Conservation (phyloP, 2,888 invertebrate species). For the Notocelia uddmanniana region DNA sequence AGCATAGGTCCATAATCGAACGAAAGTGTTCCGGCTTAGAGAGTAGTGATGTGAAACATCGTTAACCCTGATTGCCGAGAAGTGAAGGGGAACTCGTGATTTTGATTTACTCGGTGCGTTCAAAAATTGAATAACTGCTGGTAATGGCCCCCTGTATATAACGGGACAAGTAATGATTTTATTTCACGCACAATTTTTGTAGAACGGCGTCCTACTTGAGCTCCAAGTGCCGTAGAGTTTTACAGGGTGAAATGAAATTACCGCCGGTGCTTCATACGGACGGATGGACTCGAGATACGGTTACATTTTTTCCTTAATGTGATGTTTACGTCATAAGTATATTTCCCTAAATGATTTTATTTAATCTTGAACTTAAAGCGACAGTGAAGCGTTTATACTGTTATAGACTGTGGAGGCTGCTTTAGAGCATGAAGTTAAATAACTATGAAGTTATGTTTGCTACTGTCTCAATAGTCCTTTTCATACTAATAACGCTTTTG, state of each 20-base stretch:
- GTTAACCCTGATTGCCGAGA: constrained; percentile 56
- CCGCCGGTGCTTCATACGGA: constrained; percentile 19
- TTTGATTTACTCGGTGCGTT: constrained; percentile 46
- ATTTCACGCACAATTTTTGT: constrained; percentile 47
- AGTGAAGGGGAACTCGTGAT: constrained; percentile 52
- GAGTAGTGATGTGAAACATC: constrained; percentile 49
- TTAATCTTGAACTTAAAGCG: neutral
- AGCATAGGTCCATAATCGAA: constrained; percentile 38
- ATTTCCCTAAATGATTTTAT: neutral
- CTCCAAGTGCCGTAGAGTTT: constrained; percentile 20
- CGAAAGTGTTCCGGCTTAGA: constrained; percentile 21
- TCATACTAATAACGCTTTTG: neutral
- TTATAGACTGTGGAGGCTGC: no score
- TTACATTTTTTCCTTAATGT: constrained; percentile 22
- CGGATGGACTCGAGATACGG: constrained; percentile 19
- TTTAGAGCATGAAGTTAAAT: no score
- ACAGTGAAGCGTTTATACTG: neutral
- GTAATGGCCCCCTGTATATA: constrained; percentile 47
- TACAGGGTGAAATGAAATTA: constrained; percentile 22
- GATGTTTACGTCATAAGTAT: constrained; percentile 6
- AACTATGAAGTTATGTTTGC: no score
- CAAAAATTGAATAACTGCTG: constrained; percentile 50
- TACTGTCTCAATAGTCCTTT: no score
- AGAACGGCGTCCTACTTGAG: constrained; percentile 23
- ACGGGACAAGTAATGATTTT: constrained; percentile 45